Evolutionary conservation across 2,113 vertebrate species (phyloP).

Genomic region (Nycticebus coucang): DNA sequence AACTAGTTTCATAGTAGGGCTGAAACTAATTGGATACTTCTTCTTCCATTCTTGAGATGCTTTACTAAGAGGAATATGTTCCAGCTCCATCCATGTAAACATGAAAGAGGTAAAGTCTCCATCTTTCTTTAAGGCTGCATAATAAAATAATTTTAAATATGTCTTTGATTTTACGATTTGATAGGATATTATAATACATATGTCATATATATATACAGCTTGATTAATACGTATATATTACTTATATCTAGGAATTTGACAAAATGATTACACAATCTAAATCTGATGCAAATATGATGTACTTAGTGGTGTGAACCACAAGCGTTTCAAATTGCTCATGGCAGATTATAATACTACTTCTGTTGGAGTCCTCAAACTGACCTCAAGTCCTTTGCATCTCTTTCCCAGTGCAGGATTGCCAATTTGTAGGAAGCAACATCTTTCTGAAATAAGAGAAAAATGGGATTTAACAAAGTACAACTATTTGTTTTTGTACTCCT

Average conservation of each 20-base stretch:
- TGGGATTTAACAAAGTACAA: neutral
- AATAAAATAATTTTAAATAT: neutral
- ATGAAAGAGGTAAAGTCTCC: no score
- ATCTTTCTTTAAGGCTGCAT: no score
- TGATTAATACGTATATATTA: neutral
- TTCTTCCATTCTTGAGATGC: no score
- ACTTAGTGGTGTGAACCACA: neutral
- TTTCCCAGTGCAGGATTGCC: conserved; percentile 38
- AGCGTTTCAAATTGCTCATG: conserved; percentile 10
- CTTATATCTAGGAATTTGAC: neutral
- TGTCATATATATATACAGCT: neutral
- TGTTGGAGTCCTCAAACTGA: neutral
- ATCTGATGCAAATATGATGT: neutral
- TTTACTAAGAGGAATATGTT: no score
- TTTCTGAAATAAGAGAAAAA: conserved; percentile 48
- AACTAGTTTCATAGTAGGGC: no score
- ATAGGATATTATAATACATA: neutral
- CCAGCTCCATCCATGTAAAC: no score
- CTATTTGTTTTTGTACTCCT: no score
- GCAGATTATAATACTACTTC: conserved; percentile 12
- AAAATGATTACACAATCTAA: neutral
- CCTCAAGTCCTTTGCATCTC: neutral
- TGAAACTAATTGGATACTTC: no score
- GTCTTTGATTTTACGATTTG: neutral
- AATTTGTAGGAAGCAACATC: conserved; percentile 41